Evolutionary conservation across 2,888 invertebrate genomes (phyloP).

Genomic region (Hetaerina titia): DNA sequence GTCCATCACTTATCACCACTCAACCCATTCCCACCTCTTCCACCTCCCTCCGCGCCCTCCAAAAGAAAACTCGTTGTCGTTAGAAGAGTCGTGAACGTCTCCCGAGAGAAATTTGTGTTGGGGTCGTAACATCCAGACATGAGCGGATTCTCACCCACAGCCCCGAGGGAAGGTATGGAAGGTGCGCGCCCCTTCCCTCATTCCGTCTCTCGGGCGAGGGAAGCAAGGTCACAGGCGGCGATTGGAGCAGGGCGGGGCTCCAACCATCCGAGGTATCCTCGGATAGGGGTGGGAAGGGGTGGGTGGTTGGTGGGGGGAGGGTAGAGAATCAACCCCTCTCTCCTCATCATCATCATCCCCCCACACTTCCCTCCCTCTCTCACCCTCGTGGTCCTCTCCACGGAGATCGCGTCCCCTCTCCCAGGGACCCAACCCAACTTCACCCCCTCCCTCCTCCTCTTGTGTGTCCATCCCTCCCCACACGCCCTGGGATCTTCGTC

Average conservation of each 20-base stretch:
- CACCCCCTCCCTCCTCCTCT: not conserved
- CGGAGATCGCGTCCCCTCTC: too few species aligned
- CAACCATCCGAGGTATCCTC: not conserved
- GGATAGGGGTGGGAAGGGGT: too few species aligned
- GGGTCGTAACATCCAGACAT: not conserved
- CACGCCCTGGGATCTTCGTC: not conserved
- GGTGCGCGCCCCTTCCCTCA: not conserved
- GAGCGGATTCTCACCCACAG: not conserved
- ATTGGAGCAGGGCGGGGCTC: slow-evolving; percentile 35
- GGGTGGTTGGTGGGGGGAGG: too few species aligned
- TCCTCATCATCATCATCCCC: not conserved
- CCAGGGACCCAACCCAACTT: too few species aligned
- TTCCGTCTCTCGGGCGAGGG: not conserved
- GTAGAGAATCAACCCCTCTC: too few species aligned
- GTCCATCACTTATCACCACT: too few species aligned
- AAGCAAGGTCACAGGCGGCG: not conserved
- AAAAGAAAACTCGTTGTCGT: too few species aligned
- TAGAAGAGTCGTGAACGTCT: too few species aligned
- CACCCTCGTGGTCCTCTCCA: too few species aligned
- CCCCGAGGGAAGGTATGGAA: not conserved
- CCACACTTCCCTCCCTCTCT: not conserved
- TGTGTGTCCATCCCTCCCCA: not conserved
- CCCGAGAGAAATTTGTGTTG: too few species aligned
- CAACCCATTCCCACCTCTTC: too few species aligned
- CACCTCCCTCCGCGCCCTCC: too few species aligned